These are phyloP conservation scores for Matsumurasca onukii DNA, from an alignment of 1,140 invertebrate genomes.

Conservation along the genomic window DNA sequence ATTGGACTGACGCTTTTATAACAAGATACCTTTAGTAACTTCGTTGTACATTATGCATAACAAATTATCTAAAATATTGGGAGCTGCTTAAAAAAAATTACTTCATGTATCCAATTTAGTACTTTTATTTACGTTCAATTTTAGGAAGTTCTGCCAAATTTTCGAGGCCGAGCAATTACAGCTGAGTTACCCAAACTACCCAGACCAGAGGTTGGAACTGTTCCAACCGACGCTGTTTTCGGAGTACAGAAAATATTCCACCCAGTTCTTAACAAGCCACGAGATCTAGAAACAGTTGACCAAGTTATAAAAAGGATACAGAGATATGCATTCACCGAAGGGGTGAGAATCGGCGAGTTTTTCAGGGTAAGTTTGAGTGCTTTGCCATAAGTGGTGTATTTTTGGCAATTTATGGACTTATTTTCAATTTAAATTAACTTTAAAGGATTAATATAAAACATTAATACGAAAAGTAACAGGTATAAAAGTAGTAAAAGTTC, in stretches of 20 bases:
- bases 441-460: no score
- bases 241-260: conserved; percentile 58
- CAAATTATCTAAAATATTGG: neutral
- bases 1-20: neutral
- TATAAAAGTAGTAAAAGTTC: no score
- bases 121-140: neutral
- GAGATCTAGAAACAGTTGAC: conserved; percentile 50
- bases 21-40: neutral
- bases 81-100: no score
- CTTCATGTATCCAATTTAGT: neutral
- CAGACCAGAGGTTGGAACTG: conserved; percentile 60
- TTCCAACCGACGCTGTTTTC: conserved; percentile 52
- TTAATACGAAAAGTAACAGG: no score
- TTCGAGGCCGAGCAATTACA: conserved; percentile 62
- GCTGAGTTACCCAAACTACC: conserved; percentile 63
- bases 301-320: conserved; percentile 55
- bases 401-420: no score
- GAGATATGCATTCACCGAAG: conserved; percentile 58
- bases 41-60: neutral
- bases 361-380: conserved; percentile 53
- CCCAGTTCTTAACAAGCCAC: conserved; percentile 51
- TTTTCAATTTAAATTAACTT: no score
- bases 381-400: no score
- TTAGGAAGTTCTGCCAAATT: conserved; percentile 45
- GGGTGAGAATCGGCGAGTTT: conserved; percentile 61